Conservation (phyloP, 2,888 invertebrate genomes). For the Digitonthophagus gazella region DNA sequence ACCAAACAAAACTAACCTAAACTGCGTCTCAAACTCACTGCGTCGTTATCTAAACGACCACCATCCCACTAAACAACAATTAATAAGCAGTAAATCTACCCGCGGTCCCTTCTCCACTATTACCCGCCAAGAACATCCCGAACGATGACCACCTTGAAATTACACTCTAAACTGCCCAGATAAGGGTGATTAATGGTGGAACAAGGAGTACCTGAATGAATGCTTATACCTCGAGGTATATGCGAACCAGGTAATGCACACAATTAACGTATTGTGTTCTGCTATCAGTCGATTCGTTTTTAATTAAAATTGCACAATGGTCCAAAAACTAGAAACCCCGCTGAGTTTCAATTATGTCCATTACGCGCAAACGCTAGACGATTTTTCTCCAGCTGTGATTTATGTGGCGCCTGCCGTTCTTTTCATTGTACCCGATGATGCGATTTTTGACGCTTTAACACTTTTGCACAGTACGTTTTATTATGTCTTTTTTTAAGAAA, state of each 20-base stretch:
- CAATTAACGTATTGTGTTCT: neutral
- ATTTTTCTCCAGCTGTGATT: too few relatives aligned
- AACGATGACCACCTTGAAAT: slow-evolving; percentile 24
- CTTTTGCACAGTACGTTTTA: too few relatives aligned
- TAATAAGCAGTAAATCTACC: slow-evolving; percentile 29
- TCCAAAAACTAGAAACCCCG: slow-evolving; percentile 1
- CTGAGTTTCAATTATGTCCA: slow-evolving; percentile 6
- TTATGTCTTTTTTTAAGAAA: too few relatives aligned
- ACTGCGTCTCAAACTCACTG: slow-evolving; percentile 25
- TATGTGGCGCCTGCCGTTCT: too few relatives aligned
- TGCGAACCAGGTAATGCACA: neutral
- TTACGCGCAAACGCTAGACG: slow-evolving; percentile 2
- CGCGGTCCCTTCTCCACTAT: slow-evolving; percentile 12
- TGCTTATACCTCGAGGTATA: slow-evolving; percentile 5
- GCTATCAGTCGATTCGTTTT: slow-evolving; percentile 24
- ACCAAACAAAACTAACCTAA: slow-evolving; percentile 13
- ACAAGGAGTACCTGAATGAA: slow-evolving; percentile 23
- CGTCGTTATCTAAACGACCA: slow-evolving; percentile 28
- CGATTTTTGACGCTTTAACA: too few relatives aligned
- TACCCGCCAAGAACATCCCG: neutral
- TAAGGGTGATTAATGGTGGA: slow-evolving; percentile 26
- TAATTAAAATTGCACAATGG: slow-evolving; percentile 22
- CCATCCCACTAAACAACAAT: slow-evolving; percentile 28
- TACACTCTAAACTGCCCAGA: slow-evolving; percentile 28
- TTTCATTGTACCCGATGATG: too few relatives aligned